Conservation (phyloP, 2,113 vertebrate species). For the Gnathonemus longibarbis region DNA sequence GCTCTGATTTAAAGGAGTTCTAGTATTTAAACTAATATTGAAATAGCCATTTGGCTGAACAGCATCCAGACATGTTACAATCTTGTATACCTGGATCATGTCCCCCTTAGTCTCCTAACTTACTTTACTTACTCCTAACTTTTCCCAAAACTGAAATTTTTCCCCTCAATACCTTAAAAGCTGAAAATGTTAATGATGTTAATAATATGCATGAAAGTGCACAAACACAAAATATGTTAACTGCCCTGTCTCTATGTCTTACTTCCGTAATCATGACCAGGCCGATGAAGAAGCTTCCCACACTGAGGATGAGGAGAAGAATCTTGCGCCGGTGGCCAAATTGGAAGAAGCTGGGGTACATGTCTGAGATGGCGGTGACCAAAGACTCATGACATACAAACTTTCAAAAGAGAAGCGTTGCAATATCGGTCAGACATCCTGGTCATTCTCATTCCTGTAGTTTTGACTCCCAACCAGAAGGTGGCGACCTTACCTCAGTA, state of each 20-base stretch:
- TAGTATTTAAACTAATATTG: too few relatives aligned
- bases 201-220: background rate
- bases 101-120: background rate
- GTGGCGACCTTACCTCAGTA: conserved; percentile 51
- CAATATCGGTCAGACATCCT: background rate
- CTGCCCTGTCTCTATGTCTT: background rate
- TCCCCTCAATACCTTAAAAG: background rate
- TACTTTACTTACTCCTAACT: background rate
- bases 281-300: conserved; percentile 52
- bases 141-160: background rate
- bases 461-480: background rate
- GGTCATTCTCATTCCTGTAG: background rate
- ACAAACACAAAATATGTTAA: background rate
- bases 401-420: conserved; percentile 28
- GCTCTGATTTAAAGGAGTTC: too few relatives aligned
- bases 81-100: too few relatives aligned
- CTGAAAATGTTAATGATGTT: background rate
- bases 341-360: conserved; percentile 60
- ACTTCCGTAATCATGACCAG: conserved; percentile 63
- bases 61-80: too few relatives aligned
- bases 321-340: conserved; percentile 50
- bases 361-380: conserved; percentile 59
- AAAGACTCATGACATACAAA: conserved; percentile 61
- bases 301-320: conserved; percentile 55
- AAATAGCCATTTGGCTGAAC: too few relatives aligned